Conservation (phyloP, 2,113 vertebrate species). For the Copsychus sechellarum region DNA sequence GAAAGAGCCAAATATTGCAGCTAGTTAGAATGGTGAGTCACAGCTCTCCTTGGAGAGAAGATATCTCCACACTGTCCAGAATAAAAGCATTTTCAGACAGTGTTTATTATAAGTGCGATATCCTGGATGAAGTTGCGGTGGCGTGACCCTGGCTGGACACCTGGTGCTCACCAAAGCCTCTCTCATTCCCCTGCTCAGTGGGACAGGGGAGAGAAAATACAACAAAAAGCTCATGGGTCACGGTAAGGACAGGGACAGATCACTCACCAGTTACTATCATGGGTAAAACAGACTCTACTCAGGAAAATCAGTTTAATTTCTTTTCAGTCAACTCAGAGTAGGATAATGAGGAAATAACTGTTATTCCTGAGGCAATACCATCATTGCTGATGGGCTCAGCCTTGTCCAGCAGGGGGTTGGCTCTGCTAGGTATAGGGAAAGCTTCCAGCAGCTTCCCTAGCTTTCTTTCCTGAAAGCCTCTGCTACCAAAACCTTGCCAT, state of each 20-base stretch:
- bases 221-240: neutral
- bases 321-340: neutral
- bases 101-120: neutral
- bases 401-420: neutral
- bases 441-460: neutral
- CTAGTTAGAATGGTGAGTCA: neutral
- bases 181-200: neutral
- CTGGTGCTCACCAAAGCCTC: neutral
- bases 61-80: neutral
- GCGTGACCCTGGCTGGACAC: neutral
- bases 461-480: neutral
- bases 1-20: neutral
- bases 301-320: neutral
- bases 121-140: neutral
- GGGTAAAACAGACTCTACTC: neutral
- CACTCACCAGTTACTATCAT: neutral
- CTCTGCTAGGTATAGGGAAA: neutral
- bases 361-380: neutral
- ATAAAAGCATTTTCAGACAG: neutral
- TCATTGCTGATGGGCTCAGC: neutral
- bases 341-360: neutral
- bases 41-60: neutral
- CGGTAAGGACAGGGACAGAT: neutral
- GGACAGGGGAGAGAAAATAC: neutral
- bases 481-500: neutral